A percentile compares a stretch with the other conserved stretches of the same genome.
Evolutionary conservation across 2,888 invertebrate genomes (phyloP).

Genomic region (Parasteatoda lunata): DNA sequence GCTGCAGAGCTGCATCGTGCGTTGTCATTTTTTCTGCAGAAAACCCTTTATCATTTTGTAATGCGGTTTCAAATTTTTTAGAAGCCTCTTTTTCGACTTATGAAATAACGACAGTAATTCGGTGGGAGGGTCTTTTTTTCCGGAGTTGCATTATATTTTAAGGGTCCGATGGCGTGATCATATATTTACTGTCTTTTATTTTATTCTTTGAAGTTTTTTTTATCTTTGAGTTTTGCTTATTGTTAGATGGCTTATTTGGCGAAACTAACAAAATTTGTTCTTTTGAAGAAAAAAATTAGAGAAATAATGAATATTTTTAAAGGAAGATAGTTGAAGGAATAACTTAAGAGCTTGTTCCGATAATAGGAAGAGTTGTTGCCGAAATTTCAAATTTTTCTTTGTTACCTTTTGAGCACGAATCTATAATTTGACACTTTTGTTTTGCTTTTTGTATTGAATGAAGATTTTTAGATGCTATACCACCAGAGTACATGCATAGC

Average conservation of each 20-base stretch:
- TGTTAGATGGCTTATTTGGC: conserved; percentile 5
- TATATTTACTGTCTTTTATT: background rate
- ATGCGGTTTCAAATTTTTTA: conserved; percentile 36
- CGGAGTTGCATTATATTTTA: background rate
- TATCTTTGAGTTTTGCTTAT: background rate
- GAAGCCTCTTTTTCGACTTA: conserved; percentile 16
- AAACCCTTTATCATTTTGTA: conserved; percentile 43
- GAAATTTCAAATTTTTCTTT: no score
- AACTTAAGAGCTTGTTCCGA: no score
- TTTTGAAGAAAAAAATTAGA: no score
- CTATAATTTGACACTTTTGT: no score
- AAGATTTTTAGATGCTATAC: no score
- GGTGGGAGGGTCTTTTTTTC: background rate
- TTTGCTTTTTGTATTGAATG: no score
- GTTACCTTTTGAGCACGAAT: no score
- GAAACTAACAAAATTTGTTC: background rate
- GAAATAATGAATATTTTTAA: no score
- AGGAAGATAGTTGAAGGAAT: no score
- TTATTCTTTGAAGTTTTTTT: background rate
- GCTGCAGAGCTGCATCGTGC: conserved; percentile 17
- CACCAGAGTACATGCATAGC: no score
- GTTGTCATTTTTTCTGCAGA: conserved; percentile 15
- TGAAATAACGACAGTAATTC: conserved; percentile 1
- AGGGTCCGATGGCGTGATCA: background rate
- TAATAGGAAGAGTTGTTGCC: no score